Percentiles rank a stretch among this genome's conserved stretches.
These are phyloP conservation scores for Oligia latruncula DNA, from an alignment of 2,888 invertebrate species.

Conservation along the genomic window DNA sequence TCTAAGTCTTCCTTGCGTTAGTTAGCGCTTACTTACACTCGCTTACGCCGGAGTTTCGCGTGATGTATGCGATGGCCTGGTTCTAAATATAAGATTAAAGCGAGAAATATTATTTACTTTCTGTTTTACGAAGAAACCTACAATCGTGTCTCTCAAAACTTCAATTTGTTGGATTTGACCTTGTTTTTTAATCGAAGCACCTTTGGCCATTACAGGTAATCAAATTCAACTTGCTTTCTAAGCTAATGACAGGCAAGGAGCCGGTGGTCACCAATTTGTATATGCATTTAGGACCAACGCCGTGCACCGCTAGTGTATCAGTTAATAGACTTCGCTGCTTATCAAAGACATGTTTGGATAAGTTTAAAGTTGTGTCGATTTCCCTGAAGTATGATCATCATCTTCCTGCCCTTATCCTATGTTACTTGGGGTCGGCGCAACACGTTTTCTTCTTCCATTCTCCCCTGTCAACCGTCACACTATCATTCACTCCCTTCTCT, in stretches of 20 bases:
- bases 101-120: slow-evolving; percentile 22
- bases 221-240: background rate
- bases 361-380: background rate
- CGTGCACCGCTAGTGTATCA: background rate
- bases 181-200: background rate
- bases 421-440: no score
- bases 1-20: slow-evolving; percentile 83
- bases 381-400: background rate
- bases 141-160: background rate
- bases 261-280: background rate
- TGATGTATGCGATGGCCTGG: slow-evolving; percentile 61
- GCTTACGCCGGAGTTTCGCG: slow-evolving; percentile 68
- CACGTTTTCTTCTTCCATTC: no score
- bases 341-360: background rate
- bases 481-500: no score
- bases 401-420: no score
- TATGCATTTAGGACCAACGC: no score
- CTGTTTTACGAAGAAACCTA: background rate
- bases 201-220: background rate
- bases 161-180: no score
- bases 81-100: slow-evolving; percentile 33
- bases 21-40: slow-evolving; percentile 82
- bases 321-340: background rate
- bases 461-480: no score
- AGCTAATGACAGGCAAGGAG: background rate